phyloP scores from a whole-genome alignment of 2,113 vertebrate genomes.

The Alligator sinensis region DNA sequence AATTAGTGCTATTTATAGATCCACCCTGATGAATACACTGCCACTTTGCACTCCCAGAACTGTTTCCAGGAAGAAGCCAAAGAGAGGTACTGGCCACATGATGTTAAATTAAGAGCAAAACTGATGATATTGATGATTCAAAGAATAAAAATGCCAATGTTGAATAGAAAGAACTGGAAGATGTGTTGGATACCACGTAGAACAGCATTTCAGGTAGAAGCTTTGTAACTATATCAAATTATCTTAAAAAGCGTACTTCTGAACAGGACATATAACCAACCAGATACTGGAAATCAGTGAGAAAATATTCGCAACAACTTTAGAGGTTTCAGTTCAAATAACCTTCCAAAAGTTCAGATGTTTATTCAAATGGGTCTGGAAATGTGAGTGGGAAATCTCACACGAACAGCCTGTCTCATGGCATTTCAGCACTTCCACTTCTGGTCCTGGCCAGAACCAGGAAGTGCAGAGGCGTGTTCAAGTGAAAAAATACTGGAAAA shows the following conservation, averaged over 20 bases:
- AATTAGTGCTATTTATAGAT: neutral
- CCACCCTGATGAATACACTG: neutral
- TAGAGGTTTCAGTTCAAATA: neutral
- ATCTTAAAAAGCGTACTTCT: fast-evolving
- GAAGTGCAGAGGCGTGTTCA: constrained; percentile 41
- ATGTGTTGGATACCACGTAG: fast-evolving
- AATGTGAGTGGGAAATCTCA: neutral
- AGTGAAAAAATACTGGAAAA: neutral
- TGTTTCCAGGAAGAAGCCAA: neutral
- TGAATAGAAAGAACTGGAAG: neutral
- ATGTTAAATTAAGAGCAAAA: neutral
- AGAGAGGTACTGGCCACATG: neutral
- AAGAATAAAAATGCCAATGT: constrained; percentile 12
- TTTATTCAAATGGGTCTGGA: neutral
- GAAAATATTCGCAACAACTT: neutral
- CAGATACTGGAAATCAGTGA: neutral
- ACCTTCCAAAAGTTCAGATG: neutral
- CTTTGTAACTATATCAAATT: fast-evolving
- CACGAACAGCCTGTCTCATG: constrained; percentile 21
- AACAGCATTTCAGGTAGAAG: neutral
- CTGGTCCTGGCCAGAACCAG: constrained; percentile 30
- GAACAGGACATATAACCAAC: neutral
- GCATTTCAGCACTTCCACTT: constrained; percentile 39
- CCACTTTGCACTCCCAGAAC: neutral
- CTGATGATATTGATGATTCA: constrained; percentile 6